Base-by-base conservation (phyloP, 1,140 invertebrate genomes). In the Cydia amplana region DNA sequence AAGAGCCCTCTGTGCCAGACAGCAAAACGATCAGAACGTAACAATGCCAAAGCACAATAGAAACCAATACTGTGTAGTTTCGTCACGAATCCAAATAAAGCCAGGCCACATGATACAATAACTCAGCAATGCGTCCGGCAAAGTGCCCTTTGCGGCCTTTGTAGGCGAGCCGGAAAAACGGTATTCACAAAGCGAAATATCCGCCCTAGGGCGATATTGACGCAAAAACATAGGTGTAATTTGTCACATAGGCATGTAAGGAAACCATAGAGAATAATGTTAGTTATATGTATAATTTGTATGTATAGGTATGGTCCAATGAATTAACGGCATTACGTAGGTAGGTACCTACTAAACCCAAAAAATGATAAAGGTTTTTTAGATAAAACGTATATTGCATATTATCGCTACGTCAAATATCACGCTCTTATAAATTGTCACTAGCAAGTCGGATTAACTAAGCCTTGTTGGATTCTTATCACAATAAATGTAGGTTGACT, bases 71-170 rank as follows among this genome's bases (percentile, higher is more conserved):
- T 1, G 20, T 36, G 25, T n/a, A 64, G 12, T 32, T 36, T 67
- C 64, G 64, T 32, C 28, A 32, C 64, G 36, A 67, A 67, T 55
- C 51, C 51, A 55, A 55, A 55, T 67, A 67, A 28, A 67, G 64
- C 28, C 25, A 36, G 32, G 16, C 64, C 5, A 67, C 64, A 67
- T 9, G 23, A 14, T n/a, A 67, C 64, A 67, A 67, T 67, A 67
- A 28, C 25, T 67, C 64, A 32, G 64, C 64, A 36, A n/a, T 32
- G 64, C 64, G 63, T 64, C 25, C 64, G 25, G 64, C 25, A 67
- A 67, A 67, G 28, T 36, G 64, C 64, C 64, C 25, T 67, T 67
- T 67, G 64, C 28, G 64, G 64, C 14, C 36, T 25, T 64, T 67
- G 7, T 67, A 67, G 51, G 32, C 14, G 64, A 14, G 20, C 28